These are phyloP conservation scores for Lamprotornis superbus DNA, from an alignment of 2,113 vertebrate genomes.

Conservation along the genomic window DNA sequence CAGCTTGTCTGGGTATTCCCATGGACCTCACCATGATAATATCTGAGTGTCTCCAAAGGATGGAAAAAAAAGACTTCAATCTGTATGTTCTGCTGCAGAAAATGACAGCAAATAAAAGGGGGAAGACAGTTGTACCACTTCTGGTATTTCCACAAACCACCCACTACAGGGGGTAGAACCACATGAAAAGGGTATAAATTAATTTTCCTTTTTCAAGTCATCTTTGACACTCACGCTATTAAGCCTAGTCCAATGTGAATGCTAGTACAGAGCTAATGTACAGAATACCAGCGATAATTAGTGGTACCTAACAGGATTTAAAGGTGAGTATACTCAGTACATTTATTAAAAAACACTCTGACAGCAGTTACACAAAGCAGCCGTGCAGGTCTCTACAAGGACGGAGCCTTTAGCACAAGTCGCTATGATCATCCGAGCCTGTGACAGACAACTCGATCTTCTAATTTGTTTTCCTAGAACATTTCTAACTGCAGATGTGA, in stretches of 20 bases:
- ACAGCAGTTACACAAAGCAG: conserved; percentile 41
- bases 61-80: neutral
- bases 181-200: conserved; percentile 13
- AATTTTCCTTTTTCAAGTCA: conserved; percentile 48
- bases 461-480: neutral
- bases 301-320: neutral
- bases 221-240: neutral
- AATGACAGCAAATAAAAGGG: neutral
- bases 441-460: neutral
- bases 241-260: conserved; percentile 19
- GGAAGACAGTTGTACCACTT: neutral
- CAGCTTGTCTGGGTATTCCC: neutral
- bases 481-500: conserved; percentile 2
- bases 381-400: neutral
- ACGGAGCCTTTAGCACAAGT: conserved; percentile 6
- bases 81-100: neutral
- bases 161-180: neutral
- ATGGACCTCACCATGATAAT: neutral
- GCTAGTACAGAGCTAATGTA: conserved; percentile 42
- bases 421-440: conserved; percentile 1
- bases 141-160: neutral
- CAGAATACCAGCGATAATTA: conserved; percentile 1
- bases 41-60: neutral
- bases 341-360: conserved; percentile 14
- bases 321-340: conserved; percentile 21